phyloP scores from a whole-genome alignment of 2,797 vertebrate species.

The Pseudotriccus pelzelni region DNA sequence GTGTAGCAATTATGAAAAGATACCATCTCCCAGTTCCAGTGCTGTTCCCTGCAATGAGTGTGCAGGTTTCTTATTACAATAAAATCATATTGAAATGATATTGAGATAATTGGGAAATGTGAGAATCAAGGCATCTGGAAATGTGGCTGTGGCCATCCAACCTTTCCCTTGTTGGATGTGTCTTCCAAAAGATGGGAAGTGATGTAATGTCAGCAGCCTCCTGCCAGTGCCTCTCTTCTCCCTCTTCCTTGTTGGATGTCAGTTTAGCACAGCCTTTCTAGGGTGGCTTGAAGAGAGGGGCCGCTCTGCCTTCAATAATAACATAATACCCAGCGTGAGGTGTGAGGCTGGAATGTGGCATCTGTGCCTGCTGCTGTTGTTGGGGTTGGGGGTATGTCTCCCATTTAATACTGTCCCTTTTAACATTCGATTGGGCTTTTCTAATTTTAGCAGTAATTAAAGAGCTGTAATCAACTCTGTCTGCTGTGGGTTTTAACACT shows the following conservation, averaged over 20 bases:
- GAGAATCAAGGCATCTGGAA: not conserved
- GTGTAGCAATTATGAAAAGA: not conserved
- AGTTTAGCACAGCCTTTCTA: not conserved
- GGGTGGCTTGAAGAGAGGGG: no score
- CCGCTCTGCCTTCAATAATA: not conserved
- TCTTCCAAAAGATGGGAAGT: not conserved
- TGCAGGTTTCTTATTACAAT: not conserved
- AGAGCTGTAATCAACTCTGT: not conserved
- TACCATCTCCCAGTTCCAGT: accelerated
- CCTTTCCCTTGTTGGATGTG: not conserved
- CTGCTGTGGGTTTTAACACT: not conserved
- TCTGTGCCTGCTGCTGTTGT: not conserved
- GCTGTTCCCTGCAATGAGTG: not conserved
- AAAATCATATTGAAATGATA: not conserved
- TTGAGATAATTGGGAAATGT: not conserved
- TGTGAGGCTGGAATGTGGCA: not conserved
- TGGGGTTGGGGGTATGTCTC: not conserved
- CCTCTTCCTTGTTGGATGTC: not conserved
- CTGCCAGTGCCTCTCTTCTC: not conserved
- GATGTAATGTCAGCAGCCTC: not conserved
- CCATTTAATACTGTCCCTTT: not conserved
- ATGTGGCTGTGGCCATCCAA: not conserved
- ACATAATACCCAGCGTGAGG: not conserved
- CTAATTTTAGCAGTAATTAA: not conserved
- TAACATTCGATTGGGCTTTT: not conserved